A percentile compares a stretch with the other conserved stretches of the same genome.
phyloP scores from a whole-genome alignment of 2,888 invertebrate species.

The Cheilosia scutellata region DNA sequence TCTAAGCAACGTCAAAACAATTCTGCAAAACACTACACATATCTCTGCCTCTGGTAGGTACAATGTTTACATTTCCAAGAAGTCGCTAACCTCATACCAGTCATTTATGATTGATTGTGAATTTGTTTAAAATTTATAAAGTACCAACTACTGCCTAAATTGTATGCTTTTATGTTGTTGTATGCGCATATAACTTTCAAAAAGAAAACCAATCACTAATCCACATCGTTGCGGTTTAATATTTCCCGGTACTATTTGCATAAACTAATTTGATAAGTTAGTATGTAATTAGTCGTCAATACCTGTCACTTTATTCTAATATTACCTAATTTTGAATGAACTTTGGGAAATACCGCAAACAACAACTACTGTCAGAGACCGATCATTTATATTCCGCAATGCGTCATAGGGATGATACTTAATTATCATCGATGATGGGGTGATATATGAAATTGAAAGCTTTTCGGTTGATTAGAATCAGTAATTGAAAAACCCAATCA shows the following conservation, averaged over 20 bases:
- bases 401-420: slow-evolving; percentile 11
- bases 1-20: too few species aligned
- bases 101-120: slow-evolving; percentile 26
- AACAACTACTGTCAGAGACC: background rate
- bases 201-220: background rate
- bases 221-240: slow-evolving; percentile 15
- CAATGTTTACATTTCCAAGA: slow-evolving; percentile 7
- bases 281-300: background rate
- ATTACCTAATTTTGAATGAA: slow-evolving; percentile 3
- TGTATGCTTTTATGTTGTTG: too few species aligned
- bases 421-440: background rate
- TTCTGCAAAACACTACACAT: too few species aligned
- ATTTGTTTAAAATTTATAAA: too few species aligned
- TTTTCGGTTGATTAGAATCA: background rate
- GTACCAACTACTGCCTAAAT: too few species aligned
- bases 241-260: slow-evolving; percentile 7
- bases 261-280: slow-evolving; percentile 2
- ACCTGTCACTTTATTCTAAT: background rate
- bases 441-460: background rate
- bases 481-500: slow-evolving; percentile 14
- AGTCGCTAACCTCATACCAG: slow-evolving; percentile 23
- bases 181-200: background rate
- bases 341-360: background rate
- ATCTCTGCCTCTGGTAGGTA: too few species aligned
- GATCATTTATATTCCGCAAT: background rate